Evolutionary conservation across 1,140 invertebrate species (phyloP), one percentile per base, ranked within the genome.

Genomic region (Aplysia californica): DNA sequence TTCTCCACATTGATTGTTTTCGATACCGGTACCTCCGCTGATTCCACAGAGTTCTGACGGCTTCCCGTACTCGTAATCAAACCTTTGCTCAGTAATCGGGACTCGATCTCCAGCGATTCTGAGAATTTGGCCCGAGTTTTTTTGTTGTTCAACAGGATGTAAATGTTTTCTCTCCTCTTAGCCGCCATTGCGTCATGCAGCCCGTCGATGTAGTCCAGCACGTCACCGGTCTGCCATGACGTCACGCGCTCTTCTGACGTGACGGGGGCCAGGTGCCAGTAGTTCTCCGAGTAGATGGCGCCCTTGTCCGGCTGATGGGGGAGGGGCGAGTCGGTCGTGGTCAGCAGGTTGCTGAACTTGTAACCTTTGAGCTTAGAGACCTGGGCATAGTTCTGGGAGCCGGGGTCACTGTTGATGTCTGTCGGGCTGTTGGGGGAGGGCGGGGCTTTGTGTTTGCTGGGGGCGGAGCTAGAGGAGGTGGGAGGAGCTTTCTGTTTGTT

Each of bases 61-160:
- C n/a, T 20, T 2, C 35, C 23, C 2, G 36, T 33, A 70, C n/a
- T 21, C 3, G 38, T 64, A 15, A 79, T 55, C 5, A 79, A 44
- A 39, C 77, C 77, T 64, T 67, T 75, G 41, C 65, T 73, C 20
- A 79, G 23, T n/a, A 79, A 68, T 31, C 67, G 35, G 21, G 72
- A 75, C 33, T 79, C 77, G 23, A 79, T 79, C 44, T 79, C 77
- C 56, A 79, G 39, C 31, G 77, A 79, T 56, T 79, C 77, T 10
- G 77, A 79, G 35, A 79, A 69, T 71, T 79, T 79, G 3, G 77
- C 77, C n/a, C 77, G 29, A 1, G 72, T 75, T 39, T 79, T 68
- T 23, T 73, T 75, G 58, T 75, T 79, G 66, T 55, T 59, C 31
- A 79, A 67, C 38, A 79, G 39, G 18, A 61, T 44, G 38, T 75